Evolutionary conservation across 2,888 invertebrate species (phyloP).

Genomic region (Eupithecia subumbrata): DNA sequence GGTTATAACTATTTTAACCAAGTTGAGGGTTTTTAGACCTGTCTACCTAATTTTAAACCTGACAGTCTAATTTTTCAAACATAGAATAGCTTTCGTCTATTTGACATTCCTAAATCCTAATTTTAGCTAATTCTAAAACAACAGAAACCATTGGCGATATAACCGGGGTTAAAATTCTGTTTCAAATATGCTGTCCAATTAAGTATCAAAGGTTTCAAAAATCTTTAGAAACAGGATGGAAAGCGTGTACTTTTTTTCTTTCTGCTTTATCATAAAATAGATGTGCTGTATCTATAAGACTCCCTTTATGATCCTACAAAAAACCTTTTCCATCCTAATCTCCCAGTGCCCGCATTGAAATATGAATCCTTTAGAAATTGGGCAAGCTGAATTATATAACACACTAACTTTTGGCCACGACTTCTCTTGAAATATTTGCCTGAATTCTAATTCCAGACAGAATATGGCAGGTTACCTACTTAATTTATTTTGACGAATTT

Average conservation of each 20-base stretch:
- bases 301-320: conserved; percentile 27
- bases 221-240: not conserved
- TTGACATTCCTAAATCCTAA: too few relatives aligned
- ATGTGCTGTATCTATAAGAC: conserved; percentile 1
- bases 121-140: too few relatives aligned
- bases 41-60: too few relatives aligned
- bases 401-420: not conserved
- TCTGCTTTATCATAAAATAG: not conserved
- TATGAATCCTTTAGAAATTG: conserved; percentile 28
- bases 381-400: conserved; percentile 9
- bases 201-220: not conserved
- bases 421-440: not conserved
- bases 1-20: too few relatives aligned
- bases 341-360: conserved; percentile 32
- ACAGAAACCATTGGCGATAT: too few relatives aligned
- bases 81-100: too few relatives aligned
- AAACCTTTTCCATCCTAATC: conserved; percentile 32
- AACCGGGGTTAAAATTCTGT: not conserved
- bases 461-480: not conserved
- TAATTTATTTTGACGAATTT: not conserved
- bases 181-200: not conserved
- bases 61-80: too few relatives aligned
- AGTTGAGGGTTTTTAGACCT: too few relatives aligned
- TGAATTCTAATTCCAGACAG: not conserved
- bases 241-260: too few relatives aligned